Percentiles rank a stretch among this genome's conserved stretches.
These are phyloP conservation scores for Cinara cedri DNA, from an alignment of 2,888 invertebrate species.

Conservation along the genomic window DNA sequence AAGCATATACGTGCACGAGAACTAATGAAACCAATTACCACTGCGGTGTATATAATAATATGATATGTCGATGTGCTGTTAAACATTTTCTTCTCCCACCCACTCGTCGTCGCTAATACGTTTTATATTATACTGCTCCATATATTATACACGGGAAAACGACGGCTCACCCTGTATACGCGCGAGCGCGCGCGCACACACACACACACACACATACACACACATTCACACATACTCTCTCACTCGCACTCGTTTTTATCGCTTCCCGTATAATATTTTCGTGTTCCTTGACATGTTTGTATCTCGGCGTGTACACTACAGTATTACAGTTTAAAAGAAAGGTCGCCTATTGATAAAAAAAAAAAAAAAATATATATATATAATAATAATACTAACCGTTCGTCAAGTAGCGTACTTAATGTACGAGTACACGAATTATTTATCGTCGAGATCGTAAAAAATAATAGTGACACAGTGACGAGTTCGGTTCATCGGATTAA, in stretches of 20 bases:
- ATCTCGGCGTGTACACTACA: slow-evolving; percentile 14
- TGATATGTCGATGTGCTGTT: slow-evolving; percentile 7
- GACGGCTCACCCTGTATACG: too few species aligned
- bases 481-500: slow-evolving; percentile 1
- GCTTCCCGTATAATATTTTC: slow-evolving; percentile 36
- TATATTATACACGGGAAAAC: background rate
- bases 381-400: background rate
- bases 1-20: slow-evolving; percentile 39
- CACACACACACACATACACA: too few species aligned
- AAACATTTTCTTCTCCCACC: slow-evolving; percentile 15
- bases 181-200: background rate
- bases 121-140: background rate
- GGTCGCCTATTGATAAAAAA: slow-evolving; percentile 45
- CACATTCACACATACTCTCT: too few species aligned
- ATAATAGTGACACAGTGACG: background rate
- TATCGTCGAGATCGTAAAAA: slow-evolving; percentile 18
- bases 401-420: background rate
- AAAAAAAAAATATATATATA: too few species aligned
- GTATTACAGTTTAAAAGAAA: slow-evolving; percentile 42
- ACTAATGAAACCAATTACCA: slow-evolving; percentile 39
- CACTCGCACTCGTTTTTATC: slow-evolving; percentile 32
- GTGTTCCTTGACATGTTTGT: slow-evolving; percentile 46
- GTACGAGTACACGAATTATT: slow-evolving; percentile 31
- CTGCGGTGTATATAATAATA: background rate
- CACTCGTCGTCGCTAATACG: background rate